Percentiles rank a stretch among this genome's conserved stretches.
phyloP scores from a whole-genome alignment of 2,888 invertebrate species.

The Dasypogon diadema region DNA sequence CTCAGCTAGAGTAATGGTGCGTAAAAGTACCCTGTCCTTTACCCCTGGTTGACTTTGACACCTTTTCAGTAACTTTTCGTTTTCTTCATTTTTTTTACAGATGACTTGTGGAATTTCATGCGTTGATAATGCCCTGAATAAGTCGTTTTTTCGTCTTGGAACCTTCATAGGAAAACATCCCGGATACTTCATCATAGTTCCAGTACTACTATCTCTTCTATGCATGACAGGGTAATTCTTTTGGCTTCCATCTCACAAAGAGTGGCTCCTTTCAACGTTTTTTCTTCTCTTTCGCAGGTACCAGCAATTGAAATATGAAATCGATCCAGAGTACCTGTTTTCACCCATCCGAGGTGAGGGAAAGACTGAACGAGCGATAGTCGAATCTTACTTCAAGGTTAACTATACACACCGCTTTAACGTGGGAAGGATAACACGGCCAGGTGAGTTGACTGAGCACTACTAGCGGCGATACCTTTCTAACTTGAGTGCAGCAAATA shows the following conservation, averaged over 20 bases:
- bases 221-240: slow-evolving; percentile 79
- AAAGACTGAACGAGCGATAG: slow-evolving; percentile 82
- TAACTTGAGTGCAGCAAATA: background rate
- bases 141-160: slow-evolving; percentile 85
- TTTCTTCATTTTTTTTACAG: slow-evolving; percentile 68
- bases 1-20: background rate
- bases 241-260: background rate
- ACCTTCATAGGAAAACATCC: slow-evolving; percentile 83
- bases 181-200: slow-evolving; percentile 89
- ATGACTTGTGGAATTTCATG: slow-evolving; percentile 80
- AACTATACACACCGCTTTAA: slow-evolving; percentile 89
- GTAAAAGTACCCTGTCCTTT: background rate
- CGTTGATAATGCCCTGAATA: slow-evolving; percentile 84
- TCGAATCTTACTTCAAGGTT: slow-evolving; percentile 87
- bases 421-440: slow-evolving; percentile 87
- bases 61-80: background rate
- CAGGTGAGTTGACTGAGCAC: slow-evolving; percentile 75
- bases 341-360: slow-evolving; percentile 90
- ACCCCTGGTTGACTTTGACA: background rate
- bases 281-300: slow-evolving; percentile 68
- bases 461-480: background rate
- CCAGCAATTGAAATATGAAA: slow-evolving; percentile 87
- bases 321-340: slow-evolving; percentile 93
- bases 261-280: background rate
- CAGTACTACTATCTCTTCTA: slow-evolving; percentile 82